These are phyloP conservation scores for Apis dorsata DNA, from an alignment of 1,140 invertebrate species.

Conservation along the genomic window DNA sequence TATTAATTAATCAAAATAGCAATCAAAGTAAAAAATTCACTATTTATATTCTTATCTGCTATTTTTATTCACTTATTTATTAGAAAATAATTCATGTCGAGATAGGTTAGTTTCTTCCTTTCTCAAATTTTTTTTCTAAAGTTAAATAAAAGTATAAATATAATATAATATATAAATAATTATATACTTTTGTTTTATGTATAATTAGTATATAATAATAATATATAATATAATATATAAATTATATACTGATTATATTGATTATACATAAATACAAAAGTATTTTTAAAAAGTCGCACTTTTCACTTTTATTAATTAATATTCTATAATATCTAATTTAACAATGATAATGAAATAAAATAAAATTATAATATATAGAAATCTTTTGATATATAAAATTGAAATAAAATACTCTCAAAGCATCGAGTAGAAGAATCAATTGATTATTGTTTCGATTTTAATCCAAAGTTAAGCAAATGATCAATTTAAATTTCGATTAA, in stretches of 20 bases:
- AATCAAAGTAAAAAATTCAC: not conserved
- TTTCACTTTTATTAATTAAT: too few relatives aligned
- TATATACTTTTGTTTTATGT: too few relatives aligned
- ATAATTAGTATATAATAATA: too few relatives aligned
- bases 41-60: not conserved
- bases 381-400: not conserved
- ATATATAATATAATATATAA: too few relatives aligned
- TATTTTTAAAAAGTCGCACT: too few relatives aligned
- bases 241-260: too few relatives aligned
- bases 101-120: not conserved
- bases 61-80: not conserved
- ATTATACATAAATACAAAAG: too few relatives aligned
- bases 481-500: not conserved
- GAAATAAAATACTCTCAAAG: not conserved
- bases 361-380: too few relatives aligned
- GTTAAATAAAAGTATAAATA: not conserved
- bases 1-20: not conserved
- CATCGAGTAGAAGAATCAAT: not conserved
- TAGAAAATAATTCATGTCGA: not conserved
- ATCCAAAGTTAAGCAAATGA: not conserved
- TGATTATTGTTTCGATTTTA: not conserved
- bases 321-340: too few relatives aligned
- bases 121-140: not conserved
- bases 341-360: too few relatives aligned
- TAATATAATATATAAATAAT: not conserved